Evolutionary conservation across 2,113 vertebrate species (phyloP), one percentile per base, ranked within the genome.

Genomic region (Indicator indicator): DNA sequence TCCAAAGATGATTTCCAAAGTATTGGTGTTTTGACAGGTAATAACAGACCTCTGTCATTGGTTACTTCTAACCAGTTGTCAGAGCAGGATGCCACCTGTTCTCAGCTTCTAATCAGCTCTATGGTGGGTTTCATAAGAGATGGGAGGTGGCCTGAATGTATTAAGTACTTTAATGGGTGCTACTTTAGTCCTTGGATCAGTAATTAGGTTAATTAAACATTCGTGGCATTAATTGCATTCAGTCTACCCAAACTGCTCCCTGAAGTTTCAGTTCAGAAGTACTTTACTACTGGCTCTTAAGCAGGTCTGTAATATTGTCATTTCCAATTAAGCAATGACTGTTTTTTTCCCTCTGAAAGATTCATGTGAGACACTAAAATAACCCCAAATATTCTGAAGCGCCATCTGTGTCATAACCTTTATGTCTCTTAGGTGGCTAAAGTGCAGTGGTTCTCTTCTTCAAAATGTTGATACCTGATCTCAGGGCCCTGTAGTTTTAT

Each of bases 201-300:
- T 90, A 90, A 93, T 95, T 94, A 81, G 11, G 24, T 83, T 93
- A 78, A 83, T 95, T 90, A 93, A 90, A 73, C 12, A n/a, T 38
- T 94, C 17, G 32, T 78, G 72, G 18, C 30, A 42, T 67, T 94
- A 63, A 87, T 80, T 83, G 75, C 38, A 19, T 74, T 71, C 64
- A 83, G 27, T 65, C 64, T 95, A 75, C 58, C 65, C 70, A 65
- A 67, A 86, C 32, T 81, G 69, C 40, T 56, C 60, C 56, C 69
- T 88, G 50, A 86, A 93, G 68, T 95, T 95, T 92, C 80, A 93
- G 24, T 50, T 84, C 80, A 70, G 60, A 86, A 48, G 28, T 83
- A 15, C 36, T 64, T 86, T 30, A 55, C 17, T 91, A 6, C 60
- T 77, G 76, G 48, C 50, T 54, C 20, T 54, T 88, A 88, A 89